Evolutionary conservation across 2,888 invertebrate species (phyloP).

Genomic region (Nomada ferruginata): DNA sequence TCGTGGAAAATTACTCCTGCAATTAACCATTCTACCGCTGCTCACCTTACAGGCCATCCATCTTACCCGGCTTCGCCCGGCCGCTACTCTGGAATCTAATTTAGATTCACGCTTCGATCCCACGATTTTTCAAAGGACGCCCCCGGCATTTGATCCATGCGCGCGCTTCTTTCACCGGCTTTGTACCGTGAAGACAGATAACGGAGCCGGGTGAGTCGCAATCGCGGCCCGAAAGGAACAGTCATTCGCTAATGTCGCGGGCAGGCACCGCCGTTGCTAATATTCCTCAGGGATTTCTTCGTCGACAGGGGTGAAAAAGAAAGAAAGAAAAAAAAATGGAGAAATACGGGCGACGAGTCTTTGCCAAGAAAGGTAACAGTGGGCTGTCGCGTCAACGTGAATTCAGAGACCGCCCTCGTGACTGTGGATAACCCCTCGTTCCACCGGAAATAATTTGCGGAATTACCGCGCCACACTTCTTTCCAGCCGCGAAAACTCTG

Average conservation of each 20-base stretch:
- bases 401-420: conserved; percentile 15
- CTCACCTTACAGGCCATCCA: conserved; percentile 28
- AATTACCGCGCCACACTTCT: conserved; percentile 55
- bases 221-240: conserved; percentile 6
- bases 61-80: conserved; percentile 23
- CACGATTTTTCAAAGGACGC: not conserved
- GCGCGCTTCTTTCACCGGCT: not conserved
- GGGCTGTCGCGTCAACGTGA: not conserved
- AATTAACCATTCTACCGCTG: conserved; percentile 24
- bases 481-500: conserved; percentile 38
- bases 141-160: not conserved
- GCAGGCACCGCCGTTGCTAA: conserved; percentile 29
- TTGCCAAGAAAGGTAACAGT: conserved; percentile 22
- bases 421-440: conserved; percentile 2
- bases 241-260: conserved; percentile 52
- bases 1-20: conserved; percentile 20
- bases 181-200: not conserved
- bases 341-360: not conserved
- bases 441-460: conserved; percentile 45
- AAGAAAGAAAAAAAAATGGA: not conserved
- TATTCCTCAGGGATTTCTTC: conserved; percentile 40
- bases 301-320: conserved; percentile 40
- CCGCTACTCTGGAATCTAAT: conserved; percentile 25
- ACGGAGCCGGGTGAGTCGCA: not conserved
- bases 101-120: conserved; percentile 21